Percentiles rank a stretch among this genome's conserved stretches.
Conservation (phyloP, 1,140 invertebrate species). For the Drosophila leontia region DNA sequence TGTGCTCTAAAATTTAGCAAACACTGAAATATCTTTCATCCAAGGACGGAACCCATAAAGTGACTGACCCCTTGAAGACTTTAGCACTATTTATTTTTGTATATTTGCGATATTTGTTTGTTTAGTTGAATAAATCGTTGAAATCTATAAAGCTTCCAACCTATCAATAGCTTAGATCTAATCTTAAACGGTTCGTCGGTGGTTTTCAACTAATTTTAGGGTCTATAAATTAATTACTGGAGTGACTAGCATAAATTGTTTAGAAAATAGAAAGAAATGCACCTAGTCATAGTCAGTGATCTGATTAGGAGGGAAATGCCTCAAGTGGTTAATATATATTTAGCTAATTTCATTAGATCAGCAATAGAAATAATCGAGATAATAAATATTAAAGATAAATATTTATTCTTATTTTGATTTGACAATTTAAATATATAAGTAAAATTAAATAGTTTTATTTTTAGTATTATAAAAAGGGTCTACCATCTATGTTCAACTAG, state of each 20-base stretch:
- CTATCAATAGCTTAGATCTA: conserved; percentile 51
- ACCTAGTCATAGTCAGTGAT: conserved; percentile 38
- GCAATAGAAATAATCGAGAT: no score
- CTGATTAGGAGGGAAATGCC: conserved; percentile 20
- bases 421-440: background rate
- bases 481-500: no score
- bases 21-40: conserved; percentile 1
- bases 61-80: conserved; percentile 19
- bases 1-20: conserved; percentile 6
- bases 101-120: background rate
- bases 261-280: conserved; percentile 35
- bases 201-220: conserved; percentile 38
- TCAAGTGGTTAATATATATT: conserved; percentile 30
- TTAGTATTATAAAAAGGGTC: no score
- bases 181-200: conserved; percentile 16
- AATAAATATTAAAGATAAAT: conserved; percentile 8
- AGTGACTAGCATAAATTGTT: conserved; percentile 57
- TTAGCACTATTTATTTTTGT: conserved; percentile 5
- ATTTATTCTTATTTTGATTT: background rate
- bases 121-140: conserved; percentile 12
- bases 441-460: no score
- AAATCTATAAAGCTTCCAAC: conserved; percentile 5
- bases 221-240: conserved; percentile 32
- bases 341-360: conserved; percentile 16
- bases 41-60: conserved; percentile 22